phyloP scores from a whole-genome alignment of 2,113 vertebrate genomes.

The Melanotaenia duboulayi region DNA sequence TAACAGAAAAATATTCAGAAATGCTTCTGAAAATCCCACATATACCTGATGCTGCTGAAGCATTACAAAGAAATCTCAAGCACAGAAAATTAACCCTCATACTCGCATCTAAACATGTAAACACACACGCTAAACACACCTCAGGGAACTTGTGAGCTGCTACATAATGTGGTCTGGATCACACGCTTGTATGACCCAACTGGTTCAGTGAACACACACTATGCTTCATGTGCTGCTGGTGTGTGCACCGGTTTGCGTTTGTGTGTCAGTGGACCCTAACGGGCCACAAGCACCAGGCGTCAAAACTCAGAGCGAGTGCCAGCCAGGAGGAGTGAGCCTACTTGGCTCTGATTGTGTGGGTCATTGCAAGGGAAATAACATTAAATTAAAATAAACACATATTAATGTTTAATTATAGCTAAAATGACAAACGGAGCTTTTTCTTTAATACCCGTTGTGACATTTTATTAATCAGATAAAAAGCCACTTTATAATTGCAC shows the following conservation, averaged over 20 bases:
- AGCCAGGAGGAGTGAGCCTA: neutral
- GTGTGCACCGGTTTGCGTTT: slow-evolving; percentile 27
- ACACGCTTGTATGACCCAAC: slow-evolving; percentile 62
- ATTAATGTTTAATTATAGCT: slow-evolving; percentile 20
- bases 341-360: slow-evolving; percentile 7
- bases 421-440: neutral
- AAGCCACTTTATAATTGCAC: too few relatives aligned
- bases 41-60: slow-evolving; percentile 34
- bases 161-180: slow-evolving; percentile 57
- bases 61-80: slow-evolving; percentile 19
- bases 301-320: neutral
- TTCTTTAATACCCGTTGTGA: neutral
- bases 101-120: slow-evolving; percentile 24
- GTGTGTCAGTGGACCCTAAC: slow-evolving; percentile 42
- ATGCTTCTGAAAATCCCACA: slow-evolving; percentile 2
- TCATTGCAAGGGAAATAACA: slow-evolving; percentile 16
- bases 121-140: slow-evolving; percentile 24
- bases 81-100: slow-evolving; percentile 31
- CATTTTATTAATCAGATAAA: too few relatives aligned
- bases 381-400: slow-evolving; percentile 18
- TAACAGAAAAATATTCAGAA: slow-evolving; percentile 7
- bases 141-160: slow-evolving; percentile 34
- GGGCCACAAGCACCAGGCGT: slow-evolving; percentile 17
- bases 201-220: slow-evolving; percentile 65
- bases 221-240: slow-evolving; percentile 24